Percentiles rank a stretch among this genome's conserved stretches.
Conservation (phyloP, 2,113 vertebrate species). For the Tachysurus fulvidraco region DNA sequence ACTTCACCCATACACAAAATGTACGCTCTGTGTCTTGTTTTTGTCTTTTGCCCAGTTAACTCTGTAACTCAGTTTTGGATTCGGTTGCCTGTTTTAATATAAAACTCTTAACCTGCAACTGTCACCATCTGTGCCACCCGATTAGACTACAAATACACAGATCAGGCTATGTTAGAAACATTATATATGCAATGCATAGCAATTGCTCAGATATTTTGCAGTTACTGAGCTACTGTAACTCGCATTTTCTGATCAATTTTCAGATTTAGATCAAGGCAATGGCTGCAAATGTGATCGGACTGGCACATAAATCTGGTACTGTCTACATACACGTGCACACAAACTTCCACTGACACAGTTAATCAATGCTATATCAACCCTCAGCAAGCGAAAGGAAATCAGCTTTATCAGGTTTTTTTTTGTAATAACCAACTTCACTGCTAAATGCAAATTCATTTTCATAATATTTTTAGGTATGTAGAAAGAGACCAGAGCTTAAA, state of each 20-base stretch:
- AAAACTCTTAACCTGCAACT: too few species aligned
- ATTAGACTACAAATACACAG: too few species aligned
- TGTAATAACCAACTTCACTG: not conserved
- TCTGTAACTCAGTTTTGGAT: too few species aligned
- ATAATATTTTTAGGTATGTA: not conserved
- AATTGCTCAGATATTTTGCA: not conserved
- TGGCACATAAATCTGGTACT: not conserved
- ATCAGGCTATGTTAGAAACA: not conserved
- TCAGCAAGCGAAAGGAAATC: not conserved
- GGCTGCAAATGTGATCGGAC: not conserved
- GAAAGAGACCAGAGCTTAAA: not conserved
- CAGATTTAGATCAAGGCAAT: not conserved
- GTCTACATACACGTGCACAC: not conserved
- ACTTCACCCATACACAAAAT: not conserved
- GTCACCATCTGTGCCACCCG: too few species aligned
- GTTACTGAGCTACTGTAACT: not conserved
- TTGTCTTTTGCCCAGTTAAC: not conserved
- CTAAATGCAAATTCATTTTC: not conserved
- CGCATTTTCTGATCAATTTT: not conserved
- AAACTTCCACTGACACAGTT: not conserved
- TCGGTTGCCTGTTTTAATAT: not conserved
- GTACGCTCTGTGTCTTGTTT: not conserved
- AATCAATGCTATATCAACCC: not conserved
- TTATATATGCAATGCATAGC: not conserved
- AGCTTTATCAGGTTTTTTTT: not conserved